Conservation (phyloP, 1,140 invertebrate species). For the Ganaspis sp. region DNA sequence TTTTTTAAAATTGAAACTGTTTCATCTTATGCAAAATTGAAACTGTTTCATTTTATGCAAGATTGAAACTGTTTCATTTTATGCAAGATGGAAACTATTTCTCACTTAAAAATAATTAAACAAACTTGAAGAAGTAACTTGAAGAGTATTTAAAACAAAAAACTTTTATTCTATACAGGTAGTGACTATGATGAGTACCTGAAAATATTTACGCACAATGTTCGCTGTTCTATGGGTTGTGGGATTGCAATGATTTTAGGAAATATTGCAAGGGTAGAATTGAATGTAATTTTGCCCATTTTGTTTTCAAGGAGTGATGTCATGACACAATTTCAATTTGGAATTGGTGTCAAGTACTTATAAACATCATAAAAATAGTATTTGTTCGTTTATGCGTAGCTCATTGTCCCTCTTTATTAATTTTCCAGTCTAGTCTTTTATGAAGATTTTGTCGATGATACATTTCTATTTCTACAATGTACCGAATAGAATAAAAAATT, state of each 20-base stretch:
- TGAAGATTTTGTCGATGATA: background rate
- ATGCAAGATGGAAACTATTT: conserved; percentile 33
- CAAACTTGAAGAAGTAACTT: no score
- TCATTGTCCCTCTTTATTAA: background rate
- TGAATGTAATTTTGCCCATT: conserved; percentile 79
- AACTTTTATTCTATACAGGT: conserved; percentile 55
- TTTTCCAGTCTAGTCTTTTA: conserved; percentile 3
- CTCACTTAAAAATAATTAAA: no score
- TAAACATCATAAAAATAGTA: conserved; percentile 52
- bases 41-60: background rate
- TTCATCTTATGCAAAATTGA: no score
- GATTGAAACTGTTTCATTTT: conserved; percentile 34
- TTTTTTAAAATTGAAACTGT: no score
- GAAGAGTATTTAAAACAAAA: conserved; percentile 1
- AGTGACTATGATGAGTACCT: conserved; percentile 68
- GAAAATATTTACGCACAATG: conserved; percentile 73
- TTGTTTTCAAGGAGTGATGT: conserved; percentile 64
- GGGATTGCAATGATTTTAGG: conserved; percentile 88
- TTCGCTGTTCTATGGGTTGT: conserved; percentile 81
- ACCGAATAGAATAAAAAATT: conserved; percentile 15
- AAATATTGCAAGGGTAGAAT: conserved; percentile 87
- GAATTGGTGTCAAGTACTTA: conserved; percentile 72
- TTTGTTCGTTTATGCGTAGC: conserved; percentile 40
- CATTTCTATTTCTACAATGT: background rate
- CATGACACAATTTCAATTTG: conserved; percentile 71